These are phyloP conservation scores for Marisa cornuarietis DNA, from an alignment of 1,140 invertebrate species.

Conservation along the genomic window DNA sequence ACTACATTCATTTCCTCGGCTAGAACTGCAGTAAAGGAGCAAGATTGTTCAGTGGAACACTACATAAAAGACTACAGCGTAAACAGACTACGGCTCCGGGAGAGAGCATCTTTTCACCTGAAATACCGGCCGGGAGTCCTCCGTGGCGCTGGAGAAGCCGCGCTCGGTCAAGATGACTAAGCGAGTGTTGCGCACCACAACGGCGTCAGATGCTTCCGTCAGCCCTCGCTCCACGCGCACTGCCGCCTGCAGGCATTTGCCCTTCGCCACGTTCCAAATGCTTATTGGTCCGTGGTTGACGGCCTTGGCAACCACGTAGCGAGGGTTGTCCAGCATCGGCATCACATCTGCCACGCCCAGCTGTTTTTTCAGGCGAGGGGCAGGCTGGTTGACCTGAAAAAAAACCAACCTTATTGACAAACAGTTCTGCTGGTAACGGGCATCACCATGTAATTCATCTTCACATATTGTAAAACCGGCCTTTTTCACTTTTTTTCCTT, in stretches of 20 bases:
- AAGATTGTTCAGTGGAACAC: too few species aligned
- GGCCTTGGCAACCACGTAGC: slow-evolving; percentile 58
- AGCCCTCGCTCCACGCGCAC: slow-evolving; percentile 57
- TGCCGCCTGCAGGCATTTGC: slow-evolving; percentile 47
- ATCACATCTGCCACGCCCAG: slow-evolving; percentile 54
- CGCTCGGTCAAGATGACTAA: slow-evolving; percentile 60
- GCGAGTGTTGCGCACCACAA: slow-evolving; percentile 55
- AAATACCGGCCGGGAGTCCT: slow-evolving; percentile 57
- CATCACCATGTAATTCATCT: too few species aligned
- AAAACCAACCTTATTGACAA: background rate
- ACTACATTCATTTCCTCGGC: too few species aligned
- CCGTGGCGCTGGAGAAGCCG: slow-evolving; percentile 46
- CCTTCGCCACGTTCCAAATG: slow-evolving; percentile 62
- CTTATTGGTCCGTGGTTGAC: slow-evolving; percentile 59
- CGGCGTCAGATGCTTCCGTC: slow-evolving; percentile 53
- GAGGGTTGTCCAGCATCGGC: slow-evolving; percentile 56
- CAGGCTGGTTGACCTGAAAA: slow-evolving; percentile 48
- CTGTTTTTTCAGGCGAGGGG: slow-evolving; percentile 53
- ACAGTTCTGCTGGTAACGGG: background rate
- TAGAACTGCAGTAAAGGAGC: too few species aligned
- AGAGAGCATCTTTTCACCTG: slow-evolving; percentile 12
- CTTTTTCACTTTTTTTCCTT: too few species aligned
- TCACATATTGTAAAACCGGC: too few species aligned
- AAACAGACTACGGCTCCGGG: too few species aligned
- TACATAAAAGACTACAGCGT: too few species aligned